Conservation (phyloP, 2,888 invertebrate genomes). For the Caenorhabditis drosophilae region DNA sequence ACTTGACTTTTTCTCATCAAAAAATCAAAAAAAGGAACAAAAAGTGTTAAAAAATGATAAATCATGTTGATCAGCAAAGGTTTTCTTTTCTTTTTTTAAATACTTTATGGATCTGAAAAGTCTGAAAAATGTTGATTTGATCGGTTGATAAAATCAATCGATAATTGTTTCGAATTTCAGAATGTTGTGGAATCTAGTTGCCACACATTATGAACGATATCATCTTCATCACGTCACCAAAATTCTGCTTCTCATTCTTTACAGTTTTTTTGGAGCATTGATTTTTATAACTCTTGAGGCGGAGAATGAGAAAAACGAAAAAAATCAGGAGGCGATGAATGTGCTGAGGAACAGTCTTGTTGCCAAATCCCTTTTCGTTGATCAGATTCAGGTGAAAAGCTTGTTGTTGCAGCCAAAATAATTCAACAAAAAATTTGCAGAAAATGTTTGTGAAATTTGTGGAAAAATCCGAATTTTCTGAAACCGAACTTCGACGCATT, state of each 20-base stretch:
- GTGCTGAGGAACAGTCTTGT: constrained; percentile 35
- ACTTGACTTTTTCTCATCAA: too few species aligned
- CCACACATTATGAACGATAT: constrained; percentile 53
- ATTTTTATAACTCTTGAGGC: constrained; percentile 57
- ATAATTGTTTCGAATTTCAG: constrained; percentile 16
- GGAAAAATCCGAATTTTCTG: constrained; percentile 34
- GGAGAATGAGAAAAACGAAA: constrained; percentile 28
- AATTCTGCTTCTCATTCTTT: constrained; percentile 49
- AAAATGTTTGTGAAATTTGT: too few species aligned
- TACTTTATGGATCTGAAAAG: too few species aligned
- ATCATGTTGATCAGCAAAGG: too few species aligned
- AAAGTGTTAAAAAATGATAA: too few species aligned
- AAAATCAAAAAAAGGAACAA: too few species aligned
- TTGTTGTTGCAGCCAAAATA: too few species aligned
- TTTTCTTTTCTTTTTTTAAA: too few species aligned
- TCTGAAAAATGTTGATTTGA: too few species aligned
- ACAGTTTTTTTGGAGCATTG: constrained; percentile 57
- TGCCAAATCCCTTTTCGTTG: constrained; percentile 38
- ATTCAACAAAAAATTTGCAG: too few species aligned
- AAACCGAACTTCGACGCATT: constrained; percentile 36
- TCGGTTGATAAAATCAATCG: too few species aligned
- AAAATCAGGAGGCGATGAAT: constrained; percentile 19
- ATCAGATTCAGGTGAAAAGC: constrained; percentile 40
- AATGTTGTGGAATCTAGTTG: constrained; percentile 64
- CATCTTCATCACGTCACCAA: constrained; percentile 56